Conservation (phyloP, 1,140 invertebrate species). For the Philopotamus ludificatus region DNA sequence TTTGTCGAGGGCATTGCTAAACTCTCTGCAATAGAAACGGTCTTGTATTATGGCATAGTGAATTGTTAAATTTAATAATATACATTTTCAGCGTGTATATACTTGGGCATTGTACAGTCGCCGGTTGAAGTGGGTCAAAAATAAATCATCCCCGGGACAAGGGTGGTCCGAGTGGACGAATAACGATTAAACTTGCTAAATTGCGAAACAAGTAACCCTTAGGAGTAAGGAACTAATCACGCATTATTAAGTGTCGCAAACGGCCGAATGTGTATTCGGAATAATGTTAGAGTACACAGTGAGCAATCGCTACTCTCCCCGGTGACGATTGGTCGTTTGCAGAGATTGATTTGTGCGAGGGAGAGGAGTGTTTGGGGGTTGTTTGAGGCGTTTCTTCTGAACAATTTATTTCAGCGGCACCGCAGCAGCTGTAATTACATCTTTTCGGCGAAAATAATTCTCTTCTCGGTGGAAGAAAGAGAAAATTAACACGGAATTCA, state of each 20-base stretch:
- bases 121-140: neutral
- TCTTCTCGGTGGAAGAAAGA: too few species aligned
- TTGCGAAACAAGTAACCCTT: constrained; percentile 23
- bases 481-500: too few species aligned
- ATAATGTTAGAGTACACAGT: too few species aligned
- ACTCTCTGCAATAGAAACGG: too few species aligned
- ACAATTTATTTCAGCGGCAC: neutral
- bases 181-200: constrained; percentile 15
- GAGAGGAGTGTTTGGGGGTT: neutral
- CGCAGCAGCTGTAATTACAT: neutral
- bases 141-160: constrained; percentile 34
- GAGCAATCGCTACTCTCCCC: too few species aligned
- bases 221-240: constrained; percentile 23
- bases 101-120: neutral
- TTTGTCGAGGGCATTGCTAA: neutral
- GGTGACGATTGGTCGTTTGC: too few species aligned
- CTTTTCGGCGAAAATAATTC: neutral
- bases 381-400: neutral
- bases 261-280: too few species aligned
- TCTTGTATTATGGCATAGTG: too few species aligned
- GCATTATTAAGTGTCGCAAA: constrained; percentile 23
- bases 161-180: constrained; percentile 5
- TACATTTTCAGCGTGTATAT: neutral
- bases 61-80: too few species aligned
- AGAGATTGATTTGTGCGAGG: too few species aligned